Evolutionary conservation across 2,113 vertebrate species (phyloP).

Genomic region (Tringa solitaria): DNA sequence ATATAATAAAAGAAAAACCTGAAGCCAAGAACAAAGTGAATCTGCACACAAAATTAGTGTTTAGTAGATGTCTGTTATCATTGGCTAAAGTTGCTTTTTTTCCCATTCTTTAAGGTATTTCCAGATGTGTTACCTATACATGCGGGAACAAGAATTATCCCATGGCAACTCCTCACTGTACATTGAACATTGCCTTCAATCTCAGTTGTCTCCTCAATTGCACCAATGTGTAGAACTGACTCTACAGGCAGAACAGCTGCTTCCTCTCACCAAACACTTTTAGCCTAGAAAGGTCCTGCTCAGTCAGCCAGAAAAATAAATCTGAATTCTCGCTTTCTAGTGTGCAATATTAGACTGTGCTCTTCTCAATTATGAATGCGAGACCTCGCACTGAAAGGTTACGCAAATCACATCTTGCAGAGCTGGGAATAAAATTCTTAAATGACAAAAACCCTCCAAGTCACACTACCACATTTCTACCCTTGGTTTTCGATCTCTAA

Average conservation of each 20-base stretch:
- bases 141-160: not conserved
- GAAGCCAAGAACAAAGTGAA: not conserved
- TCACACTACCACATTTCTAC: not conserved
- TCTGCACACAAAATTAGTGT: not conserved
- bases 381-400: not conserved
- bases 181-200: not conserved
- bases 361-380: not conserved
- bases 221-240: not conserved
- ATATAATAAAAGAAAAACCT: not conserved
- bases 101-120: not conserved
- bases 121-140: not conserved
- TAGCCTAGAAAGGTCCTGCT: not conserved
- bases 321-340: not conserved
- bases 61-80: not conserved
- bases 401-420: not conserved
- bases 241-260: not conserved
- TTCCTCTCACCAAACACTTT: not conserved
- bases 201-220: not conserved
- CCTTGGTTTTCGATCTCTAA: not conserved
- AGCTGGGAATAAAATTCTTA: not conserved
- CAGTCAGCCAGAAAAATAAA: constrained; percentile 4
- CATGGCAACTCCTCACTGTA: not conserved
- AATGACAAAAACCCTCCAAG: not conserved
- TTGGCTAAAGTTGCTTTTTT: not conserved
- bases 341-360: not conserved